Evolutionary conservation across 2,888 invertebrate species (phyloP), one percentile per base, ranked within the genome.

Genomic region (Sinohyriopsis cumingii): DNA sequence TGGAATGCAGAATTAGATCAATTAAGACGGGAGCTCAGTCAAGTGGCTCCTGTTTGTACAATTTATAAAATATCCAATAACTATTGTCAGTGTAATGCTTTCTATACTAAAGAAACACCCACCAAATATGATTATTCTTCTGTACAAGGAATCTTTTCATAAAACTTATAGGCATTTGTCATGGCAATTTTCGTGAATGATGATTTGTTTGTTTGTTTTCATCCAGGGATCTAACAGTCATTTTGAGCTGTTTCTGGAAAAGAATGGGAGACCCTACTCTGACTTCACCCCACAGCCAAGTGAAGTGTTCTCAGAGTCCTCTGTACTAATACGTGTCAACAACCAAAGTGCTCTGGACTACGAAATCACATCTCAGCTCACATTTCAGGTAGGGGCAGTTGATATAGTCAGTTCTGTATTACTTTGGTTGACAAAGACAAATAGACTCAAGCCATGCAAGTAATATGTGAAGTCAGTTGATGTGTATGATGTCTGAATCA

Each of bases 271-370:
- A 63, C 82, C 81, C 3, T 86, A 81, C 63, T 69, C 72, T 24
- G 85, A 85, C 64, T 84, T 86, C 72, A 63, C 82, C 22, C 82
- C 85, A 5, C 71, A 82, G 25, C 86, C 85, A 0, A 80, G 65
- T 22, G 82, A 83, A 65, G 77, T 84, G 19, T 86, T 80, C 73
- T 77, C 82, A 0, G 84, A 84, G 63, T 81, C 84, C 7, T 80
- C 84, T 2, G 77, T 86, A 9, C 68, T 84, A 25, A 83, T 86
- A 9, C 71, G 81, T 28, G 85, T 86, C 54, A 79, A 84, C 73
- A 85, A 85, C 65, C 78, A 79, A 7, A 67, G 73, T 53, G 93
- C 93, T 75, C 91, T 98, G 65, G 97, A 98, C 90, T 98, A 94
- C 89, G 98, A 98, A 67, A 80, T 73, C 53, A 76, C 74, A 25